Evolutionary conservation across 1,140 invertebrate genomes (phyloP).

Genomic region (Holotrichia oblita): DNA sequence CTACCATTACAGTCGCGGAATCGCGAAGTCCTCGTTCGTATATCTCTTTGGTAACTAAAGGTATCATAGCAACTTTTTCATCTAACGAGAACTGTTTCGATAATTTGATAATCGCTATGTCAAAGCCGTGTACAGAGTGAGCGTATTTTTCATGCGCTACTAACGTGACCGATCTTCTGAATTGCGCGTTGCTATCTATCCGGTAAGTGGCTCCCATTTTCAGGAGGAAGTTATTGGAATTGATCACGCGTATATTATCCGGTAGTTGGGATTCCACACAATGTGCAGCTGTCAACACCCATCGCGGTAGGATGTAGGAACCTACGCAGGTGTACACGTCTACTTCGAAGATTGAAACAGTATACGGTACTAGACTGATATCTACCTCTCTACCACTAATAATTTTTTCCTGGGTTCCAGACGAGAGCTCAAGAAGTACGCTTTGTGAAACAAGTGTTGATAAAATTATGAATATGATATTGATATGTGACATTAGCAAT

Average conservation of each 20-base stretch:
- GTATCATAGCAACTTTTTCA: background rate
- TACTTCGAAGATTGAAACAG: background rate
- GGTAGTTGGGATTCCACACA: background rate
- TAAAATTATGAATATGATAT: too few species aligned
- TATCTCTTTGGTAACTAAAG: background rate
- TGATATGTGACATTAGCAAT: too few species aligned
- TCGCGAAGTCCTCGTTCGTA: too few species aligned
- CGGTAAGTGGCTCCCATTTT: background rate
- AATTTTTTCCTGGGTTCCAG: too few species aligned
- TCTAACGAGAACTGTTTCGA: background rate
- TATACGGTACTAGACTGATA: background rate
- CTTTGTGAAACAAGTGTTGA: too few species aligned
- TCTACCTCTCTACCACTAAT: background rate
- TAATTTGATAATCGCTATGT: background rate
- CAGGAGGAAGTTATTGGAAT: background rate
- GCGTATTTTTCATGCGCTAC: background rate
- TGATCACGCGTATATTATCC: background rate
- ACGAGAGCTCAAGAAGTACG: too few species aligned
- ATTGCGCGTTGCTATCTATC: background rate
- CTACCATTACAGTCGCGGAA: background rate
- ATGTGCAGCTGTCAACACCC: background rate
- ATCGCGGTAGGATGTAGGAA: background rate
- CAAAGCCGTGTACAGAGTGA: background rate
- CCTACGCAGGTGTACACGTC: background rate
- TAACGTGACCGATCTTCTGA: background rate